phyloP scores from a whole-genome alignment of 2,113 vertebrate genomes.

The Coregonus clupeaformis region DNA sequence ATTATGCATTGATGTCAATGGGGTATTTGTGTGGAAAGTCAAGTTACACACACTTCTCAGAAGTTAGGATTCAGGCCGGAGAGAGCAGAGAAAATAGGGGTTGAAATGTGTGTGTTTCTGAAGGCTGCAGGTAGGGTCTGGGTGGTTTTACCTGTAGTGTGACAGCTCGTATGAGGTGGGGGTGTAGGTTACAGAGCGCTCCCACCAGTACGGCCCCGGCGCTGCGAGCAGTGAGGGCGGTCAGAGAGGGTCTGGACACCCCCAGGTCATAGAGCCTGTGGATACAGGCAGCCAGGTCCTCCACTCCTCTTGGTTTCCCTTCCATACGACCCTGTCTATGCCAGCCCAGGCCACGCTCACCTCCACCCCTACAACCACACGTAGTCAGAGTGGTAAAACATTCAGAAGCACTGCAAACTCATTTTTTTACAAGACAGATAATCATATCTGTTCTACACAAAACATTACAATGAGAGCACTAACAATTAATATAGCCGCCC shows the following conservation, averaged over 20 bases:
- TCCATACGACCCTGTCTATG: conserved; percentile 79
- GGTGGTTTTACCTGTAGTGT: conserved; percentile 79
- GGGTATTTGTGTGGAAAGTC: not conserved
- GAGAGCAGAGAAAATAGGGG: not conserved
- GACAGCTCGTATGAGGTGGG: conserved; percentile 80
- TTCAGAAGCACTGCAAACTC: no score
- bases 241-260: conserved; percentile 80
- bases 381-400: not conserved
- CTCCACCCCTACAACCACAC: conserved; percentile 81
- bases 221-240: conserved; percentile 83
- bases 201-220: conserved; percentile 91
- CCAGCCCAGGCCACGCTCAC: conserved; percentile 88
- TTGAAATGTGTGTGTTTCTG: conserved; percentile 1
- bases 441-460: no score
- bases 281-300: conserved; percentile 87
- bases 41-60: not conserved
- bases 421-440: no score
- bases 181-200: conserved; percentile 84
- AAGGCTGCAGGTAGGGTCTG: not conserved
- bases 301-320: conserved; percentile 83
- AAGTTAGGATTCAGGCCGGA: no score
- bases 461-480: no score
- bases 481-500: no score
- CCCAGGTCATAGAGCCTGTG: conserved; percentile 78
- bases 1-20: no score